phyloP scores from a whole-genome alignment of 1,140 invertebrate genomes.

The Drosophila micromelanica region DNA sequence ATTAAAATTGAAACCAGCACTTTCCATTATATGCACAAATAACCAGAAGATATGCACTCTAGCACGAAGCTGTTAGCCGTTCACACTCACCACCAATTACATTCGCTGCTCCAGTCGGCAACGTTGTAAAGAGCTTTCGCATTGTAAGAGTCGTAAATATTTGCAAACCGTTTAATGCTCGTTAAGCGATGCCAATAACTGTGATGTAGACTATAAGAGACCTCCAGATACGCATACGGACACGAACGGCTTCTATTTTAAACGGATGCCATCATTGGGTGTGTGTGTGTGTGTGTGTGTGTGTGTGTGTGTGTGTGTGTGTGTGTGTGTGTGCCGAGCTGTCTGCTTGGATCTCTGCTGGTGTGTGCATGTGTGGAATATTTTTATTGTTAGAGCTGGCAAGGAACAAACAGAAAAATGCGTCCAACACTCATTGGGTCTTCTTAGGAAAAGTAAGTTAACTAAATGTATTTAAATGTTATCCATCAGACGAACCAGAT shows the following conservation, averaged over 20 bases:
- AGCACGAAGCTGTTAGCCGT: conserved; percentile 37
- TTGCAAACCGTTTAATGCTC: conserved; percentile 63
- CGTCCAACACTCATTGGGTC: neutral
- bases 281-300: neutral
- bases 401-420: conserved; percentile 17
- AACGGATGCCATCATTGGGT: neutral
- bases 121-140: conserved; percentile 44
- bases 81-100: conserved; percentile 1
- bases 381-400: conserved; percentile 12
- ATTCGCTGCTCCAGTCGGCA: neutral
- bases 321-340: neutral
- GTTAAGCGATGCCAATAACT: conserved; percentile 64
- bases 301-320: neutral
- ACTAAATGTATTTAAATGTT: too few relatives aligned
- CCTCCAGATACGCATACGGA: conserved; percentile 18
- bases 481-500: too few relatives aligned
- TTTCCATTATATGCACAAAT: conserved; percentile 52
- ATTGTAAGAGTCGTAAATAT: conserved; percentile 65
- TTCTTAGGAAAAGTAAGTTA: neutral
- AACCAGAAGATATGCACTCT: conserved; percentile 57
- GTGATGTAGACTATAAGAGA: conserved; percentile 24
- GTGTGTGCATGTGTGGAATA: conserved; percentile 25
- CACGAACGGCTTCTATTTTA: neutral
- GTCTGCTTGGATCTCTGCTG: conserved; percentile 6
- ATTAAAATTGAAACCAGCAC: conserved; percentile 45